Conservation (phyloP, 92 coral and sea anemone species). For the Meandrina meandrites region DNA sequence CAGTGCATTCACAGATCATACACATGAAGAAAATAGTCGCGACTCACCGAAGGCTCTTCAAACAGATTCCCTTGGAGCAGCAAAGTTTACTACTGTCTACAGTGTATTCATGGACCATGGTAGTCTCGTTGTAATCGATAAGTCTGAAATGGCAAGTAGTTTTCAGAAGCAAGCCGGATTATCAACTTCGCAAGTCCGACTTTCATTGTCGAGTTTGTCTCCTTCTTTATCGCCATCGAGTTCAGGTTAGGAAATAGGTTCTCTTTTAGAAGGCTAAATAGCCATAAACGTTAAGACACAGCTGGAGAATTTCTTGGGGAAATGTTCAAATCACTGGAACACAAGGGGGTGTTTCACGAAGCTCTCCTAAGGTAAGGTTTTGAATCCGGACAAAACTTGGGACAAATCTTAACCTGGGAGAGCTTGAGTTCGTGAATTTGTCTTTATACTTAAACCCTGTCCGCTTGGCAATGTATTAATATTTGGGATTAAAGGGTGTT, state of each 20-base stretch:
- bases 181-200: not conserved
- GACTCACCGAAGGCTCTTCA: not conserved
- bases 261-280: no score
- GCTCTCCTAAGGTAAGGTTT: not conserved
- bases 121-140: not conserved
- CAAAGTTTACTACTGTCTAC: not conserved
- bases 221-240: constrained; percentile 3
- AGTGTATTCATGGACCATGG: not conserved
- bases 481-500: no score
- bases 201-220: not conserved
- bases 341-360: not conserved
- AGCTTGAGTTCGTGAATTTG: no score
- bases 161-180: not conserved
- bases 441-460: no score
- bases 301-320: not conserved
- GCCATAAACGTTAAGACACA: not conserved
- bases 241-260: not conserved
- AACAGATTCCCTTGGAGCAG: not conserved
- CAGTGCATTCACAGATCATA: not conserved
- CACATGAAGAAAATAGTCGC: not conserved
- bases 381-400: no score
- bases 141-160: not conserved
- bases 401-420: no score
- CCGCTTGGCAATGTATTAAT: no score
- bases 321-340: not conserved